These are phyloP conservation scores for Episyrphus balteatus DNA, from an alignment of 1,140 invertebrate species.

Conservation along the genomic window DNA sequence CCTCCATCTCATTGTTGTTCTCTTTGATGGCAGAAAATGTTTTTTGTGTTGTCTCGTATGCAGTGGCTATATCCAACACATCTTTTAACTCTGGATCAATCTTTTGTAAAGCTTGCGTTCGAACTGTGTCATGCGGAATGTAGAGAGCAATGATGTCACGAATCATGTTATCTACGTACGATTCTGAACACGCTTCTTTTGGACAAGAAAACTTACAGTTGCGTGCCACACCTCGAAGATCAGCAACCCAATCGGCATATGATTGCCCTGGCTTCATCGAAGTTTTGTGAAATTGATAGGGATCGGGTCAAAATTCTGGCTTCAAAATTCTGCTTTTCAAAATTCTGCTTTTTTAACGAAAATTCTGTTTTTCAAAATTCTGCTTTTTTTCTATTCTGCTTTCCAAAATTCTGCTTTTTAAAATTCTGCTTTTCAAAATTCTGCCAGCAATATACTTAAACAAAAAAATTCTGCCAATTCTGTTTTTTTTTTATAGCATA, in stretches of 20 bases:
- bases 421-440: too few species aligned
- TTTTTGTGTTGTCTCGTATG: conserved; percentile 2
- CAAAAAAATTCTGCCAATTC: too few species aligned
- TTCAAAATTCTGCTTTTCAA: too few species aligned
- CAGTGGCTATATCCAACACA: neutral
- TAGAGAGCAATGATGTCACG: neutral
- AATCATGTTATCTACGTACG: neutral
- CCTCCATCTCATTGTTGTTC: neutral
- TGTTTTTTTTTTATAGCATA: too few species aligned
- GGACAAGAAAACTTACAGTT: neutral
- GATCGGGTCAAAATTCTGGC: too few species aligned
- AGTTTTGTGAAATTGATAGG: too few species aligned
- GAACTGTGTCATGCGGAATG: conserved; percentile 4
- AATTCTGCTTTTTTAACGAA: too few species aligned
- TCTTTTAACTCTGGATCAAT: neutral
- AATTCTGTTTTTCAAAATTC: too few species aligned
- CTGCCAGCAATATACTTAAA: too few species aligned
- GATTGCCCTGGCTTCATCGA: conserved; percentile 1
- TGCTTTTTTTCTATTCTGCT: too few species aligned
- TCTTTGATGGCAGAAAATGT: too few species aligned
- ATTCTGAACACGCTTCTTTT: neutral
- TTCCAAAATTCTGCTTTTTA: too few species aligned
- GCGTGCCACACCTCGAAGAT: conserved; percentile 1
- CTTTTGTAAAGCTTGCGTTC: conserved; percentile 3
- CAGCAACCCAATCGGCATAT: neutral